These are phyloP conservation scores for Bufo gargarizans DNA, from an alignment of 2,113 vertebrate species.

Conservation along the genomic window DNA sequence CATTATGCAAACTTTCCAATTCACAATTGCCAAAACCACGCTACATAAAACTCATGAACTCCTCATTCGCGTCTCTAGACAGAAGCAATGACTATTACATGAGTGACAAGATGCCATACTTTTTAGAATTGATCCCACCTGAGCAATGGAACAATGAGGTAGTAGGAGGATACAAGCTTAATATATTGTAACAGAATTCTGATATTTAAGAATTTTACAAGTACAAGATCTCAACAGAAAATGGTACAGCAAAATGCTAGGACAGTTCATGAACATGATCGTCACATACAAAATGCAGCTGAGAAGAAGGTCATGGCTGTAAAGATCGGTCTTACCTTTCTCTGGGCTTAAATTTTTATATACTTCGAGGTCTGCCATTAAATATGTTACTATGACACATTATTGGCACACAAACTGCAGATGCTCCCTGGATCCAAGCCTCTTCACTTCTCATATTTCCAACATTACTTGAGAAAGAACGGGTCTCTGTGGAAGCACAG, in stretches of 20 bases:
- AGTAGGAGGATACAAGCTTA: not conserved
- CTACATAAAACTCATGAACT: not conserved
- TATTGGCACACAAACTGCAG: constrained; percentile 65
- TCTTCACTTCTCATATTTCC: constrained; percentile 64
- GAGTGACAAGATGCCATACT: not conserved
- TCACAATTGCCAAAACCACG: not conserved
- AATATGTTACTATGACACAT: constrained; percentile 71
- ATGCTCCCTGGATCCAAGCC: constrained; percentile 65
- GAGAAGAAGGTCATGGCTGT: not conserved
- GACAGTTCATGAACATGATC: not conserved
- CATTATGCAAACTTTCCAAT: constrained; percentile 8
- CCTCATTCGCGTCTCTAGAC: not conserved
- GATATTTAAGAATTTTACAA: not conserved
- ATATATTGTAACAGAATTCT: not conserved
- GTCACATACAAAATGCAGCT: not conserved
- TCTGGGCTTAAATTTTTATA: constrained; percentile 90
- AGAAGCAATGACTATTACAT: not conserved
- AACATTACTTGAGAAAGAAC: constrained; percentile 35
- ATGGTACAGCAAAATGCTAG: not conserved
- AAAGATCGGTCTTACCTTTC: constrained; percentile 80
- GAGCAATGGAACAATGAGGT: not conserved
- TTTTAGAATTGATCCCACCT: not conserved
- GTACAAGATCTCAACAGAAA: not conserved
- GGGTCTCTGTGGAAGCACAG: constrained; percentile 13
- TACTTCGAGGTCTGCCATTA: constrained; percentile 95